Conservation (phyloP, 2,797 vertebrate genomes). For the Champsocephalus gunnari region DNA sequence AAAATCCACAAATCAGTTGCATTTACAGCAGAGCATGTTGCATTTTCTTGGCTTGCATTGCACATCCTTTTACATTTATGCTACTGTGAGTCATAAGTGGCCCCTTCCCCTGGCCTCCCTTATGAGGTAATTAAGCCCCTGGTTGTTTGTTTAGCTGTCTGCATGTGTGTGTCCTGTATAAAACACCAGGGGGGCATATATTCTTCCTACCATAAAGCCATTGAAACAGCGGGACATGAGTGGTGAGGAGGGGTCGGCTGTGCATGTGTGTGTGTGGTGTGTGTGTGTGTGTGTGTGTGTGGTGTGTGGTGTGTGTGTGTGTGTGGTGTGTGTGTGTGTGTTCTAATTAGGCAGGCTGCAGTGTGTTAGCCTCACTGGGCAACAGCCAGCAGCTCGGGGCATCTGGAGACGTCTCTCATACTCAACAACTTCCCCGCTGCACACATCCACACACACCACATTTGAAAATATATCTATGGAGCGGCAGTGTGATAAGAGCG, state of each 20-base stretch:
- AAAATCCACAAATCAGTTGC: conserved; percentile 31
- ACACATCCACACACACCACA: conserved; percentile 30
- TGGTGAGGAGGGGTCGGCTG: conserved; percentile 63
- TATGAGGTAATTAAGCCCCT: conserved; percentile 71
- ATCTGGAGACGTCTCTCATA: conserved; percentile 81
- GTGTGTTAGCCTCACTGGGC: conserved; percentile 80
- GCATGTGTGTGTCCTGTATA: conserved; percentile 79
- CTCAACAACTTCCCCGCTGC: conserved; percentile 54
- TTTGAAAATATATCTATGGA: conserved; percentile 69
- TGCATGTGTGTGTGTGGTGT: neutral
- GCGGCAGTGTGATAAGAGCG: conserved; percentile 63
- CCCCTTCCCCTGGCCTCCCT: conserved; percentile 70
- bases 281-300: too few relatives aligned
- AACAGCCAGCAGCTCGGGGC: conserved; percentile 81
- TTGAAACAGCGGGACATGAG: conserved; percentile 71
- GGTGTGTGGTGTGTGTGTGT: too few relatives aligned
- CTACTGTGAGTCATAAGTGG: conserved; percentile 61
- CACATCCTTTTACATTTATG: conserved; percentile 51
- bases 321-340: conserved; percentile 45
- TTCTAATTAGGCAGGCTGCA: conserved; percentile 81
- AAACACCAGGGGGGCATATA: conserved; percentile 75
- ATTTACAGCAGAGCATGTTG: conserved; percentile 14
- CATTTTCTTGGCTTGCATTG: conserved; percentile 23
- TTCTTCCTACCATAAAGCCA: conserved; percentile 78
- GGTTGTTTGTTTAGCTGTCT: conserved; percentile 82